Evolutionary conservation across 2,113 vertebrate genomes (phyloP).

Genomic region (Labrus mixtus): DNA sequence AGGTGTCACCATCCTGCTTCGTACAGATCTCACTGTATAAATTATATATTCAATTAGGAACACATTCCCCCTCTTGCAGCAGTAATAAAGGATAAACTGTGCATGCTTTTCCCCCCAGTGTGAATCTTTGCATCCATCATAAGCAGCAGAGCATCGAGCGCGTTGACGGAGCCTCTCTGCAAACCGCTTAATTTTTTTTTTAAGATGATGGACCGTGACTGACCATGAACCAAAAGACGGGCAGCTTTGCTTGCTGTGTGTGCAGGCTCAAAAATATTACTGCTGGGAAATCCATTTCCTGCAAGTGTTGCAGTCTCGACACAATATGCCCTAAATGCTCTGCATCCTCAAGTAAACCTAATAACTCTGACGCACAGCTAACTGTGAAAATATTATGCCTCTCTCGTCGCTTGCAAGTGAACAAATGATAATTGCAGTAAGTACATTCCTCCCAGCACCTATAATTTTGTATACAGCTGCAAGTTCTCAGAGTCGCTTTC

Average conservation of each 20-base stretch:
- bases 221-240: slow-evolving; percentile 48
- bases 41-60: slow-evolving; percentile 4
- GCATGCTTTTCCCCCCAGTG: neutral
- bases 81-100: slow-evolving; percentile 20
- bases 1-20: slow-evolving; percentile 13
- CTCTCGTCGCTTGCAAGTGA: slow-evolving; percentile 58
- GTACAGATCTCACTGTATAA: slow-evolving; percentile 4
- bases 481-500: slow-evolving; percentile 22
- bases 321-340: slow-evolving; percentile 71
- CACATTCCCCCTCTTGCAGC: neutral
- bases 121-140: slow-evolving; percentile 22
- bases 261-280: slow-evolving; percentile 51
- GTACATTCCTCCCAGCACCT: slow-evolving; percentile 60
- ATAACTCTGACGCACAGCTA: slow-evolving; percentile 65
- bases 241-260: slow-evolving; percentile 25
- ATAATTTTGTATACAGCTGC: slow-evolving; percentile 64
- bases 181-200: slow-evolving; percentile 39
- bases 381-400: slow-evolving; percentile 64
- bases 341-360: slow-evolving; percentile 65
- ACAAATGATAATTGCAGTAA: slow-evolving; percentile 71
- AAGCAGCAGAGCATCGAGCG: slow-evolving; percentile 12
- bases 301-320: slow-evolving; percentile 58
- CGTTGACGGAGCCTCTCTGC: slow-evolving; percentile 14
- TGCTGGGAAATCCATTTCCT: slow-evolving; percentile 67
- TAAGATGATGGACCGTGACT: slow-evolving; percentile 46